These are phyloP conservation scores for Pipistrellus pygmaeus DNA, from an alignment of 2,797 vertebrate species.

Conservation along the genomic window DNA sequence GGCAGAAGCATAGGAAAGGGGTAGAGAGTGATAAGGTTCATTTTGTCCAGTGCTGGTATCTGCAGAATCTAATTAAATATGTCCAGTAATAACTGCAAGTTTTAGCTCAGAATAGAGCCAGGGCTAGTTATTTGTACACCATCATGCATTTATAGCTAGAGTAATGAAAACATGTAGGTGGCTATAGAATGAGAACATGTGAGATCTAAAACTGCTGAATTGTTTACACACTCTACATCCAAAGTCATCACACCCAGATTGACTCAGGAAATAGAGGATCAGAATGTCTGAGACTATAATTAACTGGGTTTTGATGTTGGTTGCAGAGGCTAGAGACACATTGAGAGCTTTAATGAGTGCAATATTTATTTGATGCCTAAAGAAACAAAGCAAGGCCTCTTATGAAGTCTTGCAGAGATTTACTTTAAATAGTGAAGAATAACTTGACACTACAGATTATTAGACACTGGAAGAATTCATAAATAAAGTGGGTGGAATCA, in stretches of 20 bases:
- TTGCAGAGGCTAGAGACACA: constrained; percentile 14
- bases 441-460: neutral
- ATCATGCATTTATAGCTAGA: neutral
- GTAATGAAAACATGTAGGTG: neutral
- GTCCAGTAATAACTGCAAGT: neutral
- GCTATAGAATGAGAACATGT: neutral
- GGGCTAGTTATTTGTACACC: neutral
- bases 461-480: neutral
- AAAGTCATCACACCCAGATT: neutral
- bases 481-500: neutral
- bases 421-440: constrained; percentile 30
- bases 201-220: neutral
- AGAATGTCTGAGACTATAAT: neutral
- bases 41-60: neutral
- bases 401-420: constrained; percentile 45
- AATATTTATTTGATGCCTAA: constrained; percentile 54
- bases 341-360: constrained; percentile 26
- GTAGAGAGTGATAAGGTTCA: neutral
- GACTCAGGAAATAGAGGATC: neutral
- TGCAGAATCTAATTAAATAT: neutral
- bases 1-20: neutral
- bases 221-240: neutral
- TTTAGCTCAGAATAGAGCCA: neutral
- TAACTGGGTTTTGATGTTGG: constrained; percentile 29
- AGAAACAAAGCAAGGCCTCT: constrained; percentile 26